Conservation (phyloP, 2,113 vertebrate species). For the Daboia siamensis region DNA sequence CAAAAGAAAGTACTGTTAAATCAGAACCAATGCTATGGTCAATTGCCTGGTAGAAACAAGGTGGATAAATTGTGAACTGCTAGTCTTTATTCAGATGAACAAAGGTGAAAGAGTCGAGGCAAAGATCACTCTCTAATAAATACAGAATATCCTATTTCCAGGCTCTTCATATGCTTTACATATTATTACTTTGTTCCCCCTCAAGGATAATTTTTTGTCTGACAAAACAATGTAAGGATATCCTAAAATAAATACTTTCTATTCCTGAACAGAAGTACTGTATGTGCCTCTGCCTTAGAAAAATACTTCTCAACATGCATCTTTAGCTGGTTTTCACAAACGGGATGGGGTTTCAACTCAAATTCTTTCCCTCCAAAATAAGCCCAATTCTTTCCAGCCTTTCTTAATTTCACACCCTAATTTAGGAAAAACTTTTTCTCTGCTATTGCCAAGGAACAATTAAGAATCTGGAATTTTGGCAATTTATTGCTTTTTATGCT, state of each 20-base stretch:
- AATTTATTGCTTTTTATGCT: not conserved
- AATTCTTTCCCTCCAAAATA: not conserved
- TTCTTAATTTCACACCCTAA: not conserved
- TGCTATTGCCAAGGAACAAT: no score
- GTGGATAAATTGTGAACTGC: not conserved
- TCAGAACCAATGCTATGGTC: not conserved
- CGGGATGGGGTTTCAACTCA: not conserved
- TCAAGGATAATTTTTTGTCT: not conserved
- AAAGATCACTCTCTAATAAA: not conserved
- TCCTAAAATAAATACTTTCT: not conserved
- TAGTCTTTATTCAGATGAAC: not conserved
- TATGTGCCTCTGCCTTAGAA: not conserved
- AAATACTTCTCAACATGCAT: not conserved
- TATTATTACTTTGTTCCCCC: not conserved
- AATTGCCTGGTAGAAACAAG: not conserved
- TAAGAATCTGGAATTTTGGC: not conserved
- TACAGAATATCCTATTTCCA: not conserved
- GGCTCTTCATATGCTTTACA: not conserved
- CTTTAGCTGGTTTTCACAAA: not conserved
- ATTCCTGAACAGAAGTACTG: not conserved
- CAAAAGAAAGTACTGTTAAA: not conserved
- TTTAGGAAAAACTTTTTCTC: no score
- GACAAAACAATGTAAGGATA: not conserved
- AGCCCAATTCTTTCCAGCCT: not conserved
- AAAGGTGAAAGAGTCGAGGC: not conserved